Evolutionary conservation across 2,113 vertebrate species (phyloP), one percentile per base, ranked within the genome.

Genomic region (Nestor notabilis): DNA sequence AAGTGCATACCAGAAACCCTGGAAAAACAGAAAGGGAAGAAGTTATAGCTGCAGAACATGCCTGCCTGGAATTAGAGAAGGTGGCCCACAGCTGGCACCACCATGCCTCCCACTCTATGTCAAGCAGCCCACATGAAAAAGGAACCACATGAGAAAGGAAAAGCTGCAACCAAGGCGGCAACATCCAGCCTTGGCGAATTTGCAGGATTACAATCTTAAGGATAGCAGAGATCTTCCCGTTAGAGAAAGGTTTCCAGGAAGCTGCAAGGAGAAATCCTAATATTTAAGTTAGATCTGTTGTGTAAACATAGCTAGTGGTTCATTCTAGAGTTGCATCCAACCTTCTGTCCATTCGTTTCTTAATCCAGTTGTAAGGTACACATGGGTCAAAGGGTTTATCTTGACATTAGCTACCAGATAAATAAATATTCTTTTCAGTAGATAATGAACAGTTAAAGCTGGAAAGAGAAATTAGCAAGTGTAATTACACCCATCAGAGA

Each of bases 1-100:
- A 99, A 98, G 98, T 99, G 99, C 99, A 99, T 99, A 98, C 98
- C 98, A 98, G 97, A 97, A 95, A 96, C 97, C 98, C 99, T 99
- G 70, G 11, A 77, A 68, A 93, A 92, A 94, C 82, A 93, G 65
- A 91, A 66, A 74, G 31, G 63, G 91, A 72, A 96, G 68, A 85
- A 55, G 76, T 93, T 90, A 87, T 13, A 63, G 83, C 25, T 41
- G 60, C 37, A 70, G 87, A 87, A 87, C 20, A 24, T 0, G 19
- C 60, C 63, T 80, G 80, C 18, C 17, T 68, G 55, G 64, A 81
- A 79, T n/a, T 10, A 61, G 69, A 89, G 68, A 53, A 78, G 69
- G 65, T 75, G 69, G 61, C 53, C 66, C 53, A 11, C 46, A 44
- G 61, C 5, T 77, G 90, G 79, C 46, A 90, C 53, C 79, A 16